Evolutionary conservation across 2,888 invertebrate genomes (phyloP), one percentile per base, ranked within the genome.

Genomic region (Andrena bicolor): DNA sequence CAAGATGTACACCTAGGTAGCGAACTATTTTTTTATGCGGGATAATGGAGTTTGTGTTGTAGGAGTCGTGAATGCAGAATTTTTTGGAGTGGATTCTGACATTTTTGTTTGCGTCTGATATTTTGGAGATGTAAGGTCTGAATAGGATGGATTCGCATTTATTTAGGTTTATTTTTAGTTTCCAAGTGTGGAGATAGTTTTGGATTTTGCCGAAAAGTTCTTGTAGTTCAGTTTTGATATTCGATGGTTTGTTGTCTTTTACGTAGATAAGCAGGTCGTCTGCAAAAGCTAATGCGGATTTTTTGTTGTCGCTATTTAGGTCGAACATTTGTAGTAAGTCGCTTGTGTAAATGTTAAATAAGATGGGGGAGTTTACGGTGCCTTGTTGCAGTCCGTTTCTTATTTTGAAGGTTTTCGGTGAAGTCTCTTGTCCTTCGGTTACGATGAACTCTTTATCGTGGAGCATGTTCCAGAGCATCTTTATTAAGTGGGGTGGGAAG

Each of bases 251-350:
- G 13, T 41, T 63, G 13, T 41, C 2, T 13, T 16, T 68, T 8
- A 41, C 23, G 65, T 82, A 83, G 5, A 82, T 73, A 20, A 87
- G 5, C 1, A 81, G 41, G 30, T 85, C 84, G 66, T 84, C 81
- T n/a, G 84, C 83, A 35, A 81, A 87, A 1, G 85, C 83, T 41
- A 85, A 58, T 5, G 80, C 76, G 20, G 7, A 28, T 30, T 49
- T 58, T 0, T 30, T 20, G 0, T 5, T 2, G 5, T 68, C 35
- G 4, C 2, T 70, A 13, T 84, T 81, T 4, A 75, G n/a, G 2
- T 53, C 23, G n/a, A 26, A 80, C 20, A 76, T 65, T 8, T 56
- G 28, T 0, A 85, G 48, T 0, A 85, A 7, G 2, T 84, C 71
- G 23, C 77, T 79, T 4, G 68, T 63, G 8, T 49, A 85, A 2